phyloP scores from a whole-genome alignment of 92 coral and sea anemone genomes.

The Parazoanthus atlanticus region DNA sequence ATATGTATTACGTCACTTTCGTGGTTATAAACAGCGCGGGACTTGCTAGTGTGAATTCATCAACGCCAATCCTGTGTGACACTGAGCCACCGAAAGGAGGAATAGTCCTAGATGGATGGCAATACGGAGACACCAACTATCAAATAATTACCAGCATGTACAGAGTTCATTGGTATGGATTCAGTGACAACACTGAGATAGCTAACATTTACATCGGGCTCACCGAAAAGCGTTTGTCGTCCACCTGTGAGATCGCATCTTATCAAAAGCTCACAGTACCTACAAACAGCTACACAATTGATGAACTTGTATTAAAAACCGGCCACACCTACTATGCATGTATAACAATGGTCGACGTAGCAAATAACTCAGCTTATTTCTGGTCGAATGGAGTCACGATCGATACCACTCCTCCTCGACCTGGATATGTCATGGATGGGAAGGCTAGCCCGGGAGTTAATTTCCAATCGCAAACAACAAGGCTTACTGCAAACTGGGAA shows the following conservation, averaged over 20 bases:
- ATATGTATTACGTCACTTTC: slow-evolving; percentile 81
- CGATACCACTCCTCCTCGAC: slow-evolving; percentile 80
- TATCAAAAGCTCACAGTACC: slow-evolving; percentile 58
- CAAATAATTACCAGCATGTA: slow-evolving; percentile 76
- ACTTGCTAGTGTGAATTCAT: slow-evolving; percentile 66
- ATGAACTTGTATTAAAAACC: slow-evolving; percentile 70
- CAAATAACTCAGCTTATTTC: slow-evolving; percentile 75
- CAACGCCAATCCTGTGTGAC: slow-evolving; percentile 81
- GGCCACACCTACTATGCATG: slow-evolving; percentile 81
- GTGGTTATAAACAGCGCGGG: slow-evolving; percentile 85
- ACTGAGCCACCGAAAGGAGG: slow-evolving; percentile 75
- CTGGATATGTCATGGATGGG: slow-evolving; percentile 85
- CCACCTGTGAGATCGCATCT: slow-evolving; percentile 68
- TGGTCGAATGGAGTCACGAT: slow-evolving; percentile 80
- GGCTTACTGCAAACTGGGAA: slow-evolving; percentile 84
- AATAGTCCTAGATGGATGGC: slow-evolving; percentile 93
- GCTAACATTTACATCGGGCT: slow-evolving; percentile 74
- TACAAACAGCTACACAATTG: slow-evolving; percentile 65
- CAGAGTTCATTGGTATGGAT: slow-evolving; percentile 93
- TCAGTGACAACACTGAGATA: slow-evolving; percentile 78
- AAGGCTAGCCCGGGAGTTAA: slow-evolving; percentile 51
- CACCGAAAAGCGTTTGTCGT: slow-evolving; percentile 55
- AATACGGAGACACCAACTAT: slow-evolving; percentile 73
- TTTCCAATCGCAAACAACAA: slow-evolving; percentile 77
- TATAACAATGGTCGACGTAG: slow-evolving; percentile 74